Percentiles rank a stretch among this genome's conserved stretches.
phyloP scores from a whole-genome alignment of 1,140 invertebrate genomes.

The Camponotus vicinus region DNA sequence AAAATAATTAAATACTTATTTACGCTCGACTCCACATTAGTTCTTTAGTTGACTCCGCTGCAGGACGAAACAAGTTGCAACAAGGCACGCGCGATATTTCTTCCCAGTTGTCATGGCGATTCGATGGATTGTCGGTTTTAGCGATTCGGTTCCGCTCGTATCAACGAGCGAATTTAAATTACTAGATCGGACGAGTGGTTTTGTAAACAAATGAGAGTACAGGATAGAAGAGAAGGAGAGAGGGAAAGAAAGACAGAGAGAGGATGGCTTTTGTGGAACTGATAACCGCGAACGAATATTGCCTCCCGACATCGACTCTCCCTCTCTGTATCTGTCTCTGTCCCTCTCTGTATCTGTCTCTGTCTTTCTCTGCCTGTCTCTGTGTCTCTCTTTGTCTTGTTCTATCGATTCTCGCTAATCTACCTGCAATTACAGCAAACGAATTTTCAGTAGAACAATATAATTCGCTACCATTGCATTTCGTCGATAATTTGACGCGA shows the following conservation, averaged over 20 bases:
- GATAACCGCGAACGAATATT: conserved; percentile 47
- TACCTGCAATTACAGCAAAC: conserved; percentile 54
- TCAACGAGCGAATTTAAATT: conserved; percentile 57
- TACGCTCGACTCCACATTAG: neutral
- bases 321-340: neutral
- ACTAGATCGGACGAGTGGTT: conserved; percentile 54
- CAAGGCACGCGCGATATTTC: conserved; percentile 22
- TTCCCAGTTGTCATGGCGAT: conserved; percentile 22
- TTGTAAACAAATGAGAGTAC: conserved; percentile 46
- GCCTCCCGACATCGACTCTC: neutral
- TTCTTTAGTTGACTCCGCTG: neutral
- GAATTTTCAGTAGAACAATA: conserved; percentile 47
- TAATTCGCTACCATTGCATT: conserved; percentile 39
- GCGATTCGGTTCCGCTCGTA: conserved; percentile 44
- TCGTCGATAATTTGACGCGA: conserved; percentile 48
- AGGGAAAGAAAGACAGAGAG: conserved; percentile 27
- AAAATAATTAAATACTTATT: conserved; percentile 5
- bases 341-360: conserved; percentile 10
- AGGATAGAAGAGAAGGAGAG: neutral
- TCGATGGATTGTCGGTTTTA: conserved; percentile 37
- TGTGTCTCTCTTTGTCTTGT: conserved; percentile 18
- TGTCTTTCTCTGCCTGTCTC: neutral
- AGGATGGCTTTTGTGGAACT: conserved; percentile 46
- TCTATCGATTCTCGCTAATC: conserved; percentile 43
- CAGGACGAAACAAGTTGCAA: neutral